Conservation (phyloP, 2,797 vertebrate genomes). For the Rhinella marina region DNA sequence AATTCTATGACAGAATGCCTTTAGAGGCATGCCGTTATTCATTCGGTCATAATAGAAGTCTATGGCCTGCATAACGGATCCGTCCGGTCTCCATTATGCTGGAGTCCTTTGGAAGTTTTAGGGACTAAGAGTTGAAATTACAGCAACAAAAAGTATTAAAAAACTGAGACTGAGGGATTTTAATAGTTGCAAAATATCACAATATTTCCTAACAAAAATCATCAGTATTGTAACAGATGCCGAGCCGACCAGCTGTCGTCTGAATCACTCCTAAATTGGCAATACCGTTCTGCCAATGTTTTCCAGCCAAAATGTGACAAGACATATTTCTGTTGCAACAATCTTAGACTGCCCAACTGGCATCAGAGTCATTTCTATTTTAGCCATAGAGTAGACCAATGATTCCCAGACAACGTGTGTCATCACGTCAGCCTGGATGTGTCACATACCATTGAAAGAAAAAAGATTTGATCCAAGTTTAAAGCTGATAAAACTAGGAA, state of each 20-base stretch:
- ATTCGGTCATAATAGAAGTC: no score
- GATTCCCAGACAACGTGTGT: neutral
- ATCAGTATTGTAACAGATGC: neutral
- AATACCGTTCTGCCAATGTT: neutral
- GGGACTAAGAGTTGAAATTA: neutral
- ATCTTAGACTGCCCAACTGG: neutral
- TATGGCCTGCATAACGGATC: no score
- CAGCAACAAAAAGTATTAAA: neutral
- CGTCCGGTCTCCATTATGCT: no score
- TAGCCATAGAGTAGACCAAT: neutral
- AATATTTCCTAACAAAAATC: conserved; percentile 1
- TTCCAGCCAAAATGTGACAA: neutral
- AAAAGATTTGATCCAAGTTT: neutral
- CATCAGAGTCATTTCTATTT: conserved; percentile 25
- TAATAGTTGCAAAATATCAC: neutral
- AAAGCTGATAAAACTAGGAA: neutral
- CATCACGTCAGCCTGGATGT: neutral
- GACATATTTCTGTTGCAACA: neutral
- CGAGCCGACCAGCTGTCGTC: neutral
- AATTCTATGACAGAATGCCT: no score
- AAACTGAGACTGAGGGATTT: neutral
- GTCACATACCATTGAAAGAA: neutral
- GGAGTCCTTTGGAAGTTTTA: no score
- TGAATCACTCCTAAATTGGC: neutral
- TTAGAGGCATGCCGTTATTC: no score